These are phyloP conservation scores for Miniopterus natalensis DNA, from an alignment of 2,113 vertebrate species.

Conservation along the genomic window DNA sequence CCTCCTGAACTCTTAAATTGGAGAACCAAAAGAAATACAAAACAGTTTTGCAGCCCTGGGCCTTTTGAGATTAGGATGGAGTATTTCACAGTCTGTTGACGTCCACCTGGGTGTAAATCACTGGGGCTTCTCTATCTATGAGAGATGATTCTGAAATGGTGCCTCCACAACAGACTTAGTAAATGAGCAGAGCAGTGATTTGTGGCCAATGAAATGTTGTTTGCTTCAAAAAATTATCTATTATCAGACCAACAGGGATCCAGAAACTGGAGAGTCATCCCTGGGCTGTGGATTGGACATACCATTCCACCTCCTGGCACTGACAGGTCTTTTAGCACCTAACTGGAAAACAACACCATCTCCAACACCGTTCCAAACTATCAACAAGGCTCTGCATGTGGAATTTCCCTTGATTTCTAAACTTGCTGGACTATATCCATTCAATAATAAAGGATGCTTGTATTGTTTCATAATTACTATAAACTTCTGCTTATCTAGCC, in stretches of 20 bases:
- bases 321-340: conserved; percentile 30
- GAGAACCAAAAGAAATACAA: conserved; percentile 30
- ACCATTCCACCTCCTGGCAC: neutral
- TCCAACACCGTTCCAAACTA: neutral
- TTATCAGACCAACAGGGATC: conserved; percentile 21
- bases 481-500: neutral
- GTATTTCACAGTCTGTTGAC: neutral
- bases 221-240: conserved; percentile 50
- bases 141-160: neutral
- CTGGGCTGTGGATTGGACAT: neutral
- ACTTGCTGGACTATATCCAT: neutral
- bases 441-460: neutral
- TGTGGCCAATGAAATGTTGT: conserved; percentile 20
- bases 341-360: neutral
- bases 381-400: neutral
- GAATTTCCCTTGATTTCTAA: conserved; percentile 1
- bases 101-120: neutral
- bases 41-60: neutral
- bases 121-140: neutral
- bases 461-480: neutral
- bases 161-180: neutral
- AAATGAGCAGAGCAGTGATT: neutral
- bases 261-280: neutral
- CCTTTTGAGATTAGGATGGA: conserved; percentile 29
- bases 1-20: conserved; percentile 12